Evolutionary conservation across 2,797 vertebrate genomes (phyloP).

Genomic region (Peromyscus attwateri): DNA sequence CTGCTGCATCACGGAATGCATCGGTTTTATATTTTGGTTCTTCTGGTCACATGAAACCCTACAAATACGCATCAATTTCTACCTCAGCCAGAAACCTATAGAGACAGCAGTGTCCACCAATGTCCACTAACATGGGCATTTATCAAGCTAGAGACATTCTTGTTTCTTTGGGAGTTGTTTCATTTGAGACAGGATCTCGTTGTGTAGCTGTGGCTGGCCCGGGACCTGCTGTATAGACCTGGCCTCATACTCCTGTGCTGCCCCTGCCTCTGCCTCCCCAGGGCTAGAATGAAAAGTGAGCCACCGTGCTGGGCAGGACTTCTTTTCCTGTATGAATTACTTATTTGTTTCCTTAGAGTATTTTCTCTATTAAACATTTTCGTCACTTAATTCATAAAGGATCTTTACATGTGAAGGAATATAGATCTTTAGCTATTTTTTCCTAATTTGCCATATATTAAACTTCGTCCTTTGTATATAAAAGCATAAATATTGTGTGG

Average conservation of each 20-base stretch:
- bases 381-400: slow-evolving; percentile 6
- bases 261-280: not conserved
- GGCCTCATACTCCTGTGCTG: not conserved
- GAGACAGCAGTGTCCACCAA: not conserved
- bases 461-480: not conserved
- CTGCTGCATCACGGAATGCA: not conserved
- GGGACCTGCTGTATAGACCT: not conserved
- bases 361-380: not conserved
- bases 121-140: not conserved
- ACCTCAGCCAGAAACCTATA: not conserved
- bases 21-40: slow-evolving; percentile 10
- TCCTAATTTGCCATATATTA: not conserved
- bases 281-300: not conserved
- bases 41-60: not conserved
- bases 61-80: slow-evolving; percentile 1
- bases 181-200: not conserved
- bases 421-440: slow-evolving; percentile 16
- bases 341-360: slow-evolving; percentile 27
- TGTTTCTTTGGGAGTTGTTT: not conserved
- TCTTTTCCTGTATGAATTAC: not conserved
- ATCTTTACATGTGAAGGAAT: slow-evolving; percentile 26
- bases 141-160: not conserved
- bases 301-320: not conserved
- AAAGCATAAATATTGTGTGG: slow-evolving; percentile 8
- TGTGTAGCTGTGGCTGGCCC: not conserved